Conservation (phyloP, 2,113 vertebrate genomes). For the Orthonyx spaldingii region DNA sequence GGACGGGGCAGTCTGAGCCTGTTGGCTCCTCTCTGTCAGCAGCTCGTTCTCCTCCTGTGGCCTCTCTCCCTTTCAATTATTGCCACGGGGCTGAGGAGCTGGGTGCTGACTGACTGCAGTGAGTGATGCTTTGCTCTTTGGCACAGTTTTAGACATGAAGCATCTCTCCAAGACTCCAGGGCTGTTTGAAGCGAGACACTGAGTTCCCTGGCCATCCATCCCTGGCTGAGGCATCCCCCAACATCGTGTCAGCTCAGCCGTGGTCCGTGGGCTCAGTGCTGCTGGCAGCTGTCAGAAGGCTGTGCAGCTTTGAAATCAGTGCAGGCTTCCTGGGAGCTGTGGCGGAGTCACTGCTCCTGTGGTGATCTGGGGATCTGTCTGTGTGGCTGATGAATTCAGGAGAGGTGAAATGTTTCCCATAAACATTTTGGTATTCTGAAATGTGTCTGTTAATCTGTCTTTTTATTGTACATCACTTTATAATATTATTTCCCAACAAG, state of each 20-base stretch:
- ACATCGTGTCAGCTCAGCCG: rapidly evolving
- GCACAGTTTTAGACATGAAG: not conserved
- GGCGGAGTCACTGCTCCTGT: not conserved
- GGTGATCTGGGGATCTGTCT: not conserved
- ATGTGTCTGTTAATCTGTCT: not conserved
- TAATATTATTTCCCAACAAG: not conserved
- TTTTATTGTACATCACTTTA: not conserved
- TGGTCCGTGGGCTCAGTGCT: not conserved
- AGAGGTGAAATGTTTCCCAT: not conserved
- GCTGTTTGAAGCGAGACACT: not conserved
- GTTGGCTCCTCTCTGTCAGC: not conserved
- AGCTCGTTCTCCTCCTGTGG: not conserved
- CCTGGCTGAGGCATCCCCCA: not conserved
- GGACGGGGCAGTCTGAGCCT: not conserved
- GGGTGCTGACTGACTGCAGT: not conserved
- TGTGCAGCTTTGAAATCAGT: not conserved
- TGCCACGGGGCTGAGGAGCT: not conserved
- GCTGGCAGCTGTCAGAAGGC: not conserved
- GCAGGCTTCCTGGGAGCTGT: not conserved
- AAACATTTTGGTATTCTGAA: not conserved
- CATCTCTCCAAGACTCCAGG: not conserved
- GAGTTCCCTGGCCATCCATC: not conserved
- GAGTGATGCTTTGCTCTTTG: not conserved
- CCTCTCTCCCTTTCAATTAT: not conserved
- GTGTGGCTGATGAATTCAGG: not conserved